Evolutionary conservation across 2,797 vertebrate genomes (phyloP).

Genomic region (Serranus cabrilla): DNA sequence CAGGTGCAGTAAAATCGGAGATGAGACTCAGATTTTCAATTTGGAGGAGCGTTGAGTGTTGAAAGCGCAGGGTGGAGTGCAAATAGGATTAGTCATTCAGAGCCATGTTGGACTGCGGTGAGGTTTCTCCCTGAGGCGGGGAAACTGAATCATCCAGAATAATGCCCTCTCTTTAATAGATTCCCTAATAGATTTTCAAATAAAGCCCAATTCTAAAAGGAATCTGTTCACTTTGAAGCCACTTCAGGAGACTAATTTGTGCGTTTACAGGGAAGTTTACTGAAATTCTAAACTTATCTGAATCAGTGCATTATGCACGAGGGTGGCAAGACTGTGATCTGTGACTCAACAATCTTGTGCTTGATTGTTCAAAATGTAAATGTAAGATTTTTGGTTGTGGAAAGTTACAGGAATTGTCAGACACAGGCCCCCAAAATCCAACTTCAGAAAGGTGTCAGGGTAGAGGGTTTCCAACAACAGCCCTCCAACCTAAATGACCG

Average conservation of each 20-base stretch:
- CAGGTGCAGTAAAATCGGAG: constrained; percentile 43
- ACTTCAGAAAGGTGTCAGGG: too few relatives aligned
- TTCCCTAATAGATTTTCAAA: constrained; percentile 54
- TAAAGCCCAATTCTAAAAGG: constrained; percentile 37
- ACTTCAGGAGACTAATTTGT: constrained; percentile 14
- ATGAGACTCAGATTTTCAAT: constrained; percentile 61
- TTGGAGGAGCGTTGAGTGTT: constrained; percentile 37
- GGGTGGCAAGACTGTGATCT: not conserved
- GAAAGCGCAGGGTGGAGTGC: constrained; percentile 44
- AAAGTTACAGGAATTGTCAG: too few relatives aligned
- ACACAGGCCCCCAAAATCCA: too few relatives aligned
- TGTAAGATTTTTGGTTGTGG: too few relatives aligned
- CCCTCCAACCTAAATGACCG: too few relatives aligned
- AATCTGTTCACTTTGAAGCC: constrained; percentile 28
- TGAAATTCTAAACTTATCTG: not conserved
- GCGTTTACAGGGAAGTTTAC: not conserved
- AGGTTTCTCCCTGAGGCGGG: constrained; percentile 34
- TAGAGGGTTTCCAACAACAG: too few relatives aligned
- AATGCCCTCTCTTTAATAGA: constrained; percentile 40
- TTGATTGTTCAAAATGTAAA: too few relatives aligned
- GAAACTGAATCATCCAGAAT: constrained; percentile 50
- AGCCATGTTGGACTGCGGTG: constrained; percentile 40
- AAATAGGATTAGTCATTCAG: constrained; percentile 68
- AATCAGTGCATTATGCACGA: not conserved
- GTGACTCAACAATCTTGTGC: not conserved